These are phyloP conservation scores for Melanotaenia pygmaea DNA, from an alignment of 2,797 vertebrate genomes.

Conservation along the genomic window DNA sequence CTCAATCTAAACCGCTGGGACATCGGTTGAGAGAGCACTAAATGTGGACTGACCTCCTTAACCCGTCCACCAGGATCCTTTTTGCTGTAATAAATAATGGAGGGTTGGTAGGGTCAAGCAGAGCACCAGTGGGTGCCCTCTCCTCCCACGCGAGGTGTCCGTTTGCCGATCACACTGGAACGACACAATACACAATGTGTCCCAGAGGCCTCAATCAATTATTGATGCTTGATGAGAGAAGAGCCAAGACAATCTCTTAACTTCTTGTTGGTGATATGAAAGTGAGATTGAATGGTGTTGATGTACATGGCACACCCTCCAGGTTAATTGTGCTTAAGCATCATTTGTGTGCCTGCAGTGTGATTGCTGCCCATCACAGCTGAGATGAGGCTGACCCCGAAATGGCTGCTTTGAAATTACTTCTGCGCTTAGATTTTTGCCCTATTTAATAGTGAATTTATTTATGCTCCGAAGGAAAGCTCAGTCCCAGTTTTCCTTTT, in stretches of 20 bases:
- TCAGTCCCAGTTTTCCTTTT: conserved; percentile 5
- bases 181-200: conserved; percentile 70
- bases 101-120: conserved; percentile 80
- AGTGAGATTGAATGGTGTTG: conserved; percentile 77
- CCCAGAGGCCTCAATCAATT: conserved; percentile 81
- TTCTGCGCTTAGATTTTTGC: conserved; percentile 61
- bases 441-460: conserved; percentile 67
- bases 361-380: conserved; percentile 69
- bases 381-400: conserved; percentile 76
- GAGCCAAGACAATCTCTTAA: conserved; percentile 76
- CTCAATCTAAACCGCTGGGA: conserved; percentile 86
- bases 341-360: conserved; percentile 68
- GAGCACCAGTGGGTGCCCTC: conserved; percentile 55
- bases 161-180: conserved; percentile 67
- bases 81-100: conserved; percentile 90
- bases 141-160: conserved; percentile 54
- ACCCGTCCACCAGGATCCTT: conserved; percentile 79
- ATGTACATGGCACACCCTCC: conserved; percentile 51
- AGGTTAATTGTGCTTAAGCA: conserved; percentile 83
- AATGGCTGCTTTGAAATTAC: conserved; percentile 67
- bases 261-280: conserved; percentile 71
- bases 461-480: conserved; percentile 38
- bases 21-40: conserved; percentile 74
- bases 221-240: conserved; percentile 83
- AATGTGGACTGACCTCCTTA: conserved; percentile 86